phyloP scores from a whole-genome alignment of 2,888 invertebrate genomes.

The Polia nebulosa region DNA sequence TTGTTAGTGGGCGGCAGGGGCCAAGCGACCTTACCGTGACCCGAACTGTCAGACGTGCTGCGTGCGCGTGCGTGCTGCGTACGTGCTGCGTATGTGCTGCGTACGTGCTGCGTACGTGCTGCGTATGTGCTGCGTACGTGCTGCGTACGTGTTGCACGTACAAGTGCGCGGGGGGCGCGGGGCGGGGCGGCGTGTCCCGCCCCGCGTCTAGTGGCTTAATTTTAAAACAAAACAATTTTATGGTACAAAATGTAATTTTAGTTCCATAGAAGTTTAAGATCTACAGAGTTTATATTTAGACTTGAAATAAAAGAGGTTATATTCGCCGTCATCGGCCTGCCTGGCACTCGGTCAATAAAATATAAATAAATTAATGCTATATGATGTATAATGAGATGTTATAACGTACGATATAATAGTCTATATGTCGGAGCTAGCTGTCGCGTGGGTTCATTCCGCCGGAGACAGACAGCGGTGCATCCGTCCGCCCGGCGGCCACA shows the following conservation, averaged over 20 bases:
- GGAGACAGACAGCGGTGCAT: no score
- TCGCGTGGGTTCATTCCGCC: conserved; percentile 77
- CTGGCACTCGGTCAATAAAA: conserved; percentile 72
- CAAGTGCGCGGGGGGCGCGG: conserved; percentile 70
- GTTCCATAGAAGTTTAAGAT: conserved; percentile 88
- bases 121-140: no score
- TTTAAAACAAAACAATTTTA: conserved; percentile 82
- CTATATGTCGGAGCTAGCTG: conserved; percentile 78
- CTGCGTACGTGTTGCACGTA: background rate
- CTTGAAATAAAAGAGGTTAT: conserved; percentile 75
- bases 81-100: background rate
- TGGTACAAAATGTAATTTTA: conserved; percentile 90
- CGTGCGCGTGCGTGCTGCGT: background rate
- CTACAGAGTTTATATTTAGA: conserved; percentile 88
- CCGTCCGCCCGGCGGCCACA: conserved; percentile 9
- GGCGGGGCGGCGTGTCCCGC: conserved; percentile 65
- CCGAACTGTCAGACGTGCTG: conserved; percentile 60
- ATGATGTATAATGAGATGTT: conserved; percentile 76
- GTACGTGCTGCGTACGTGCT: background rate
- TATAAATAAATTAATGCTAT: conserved; percentile 69
- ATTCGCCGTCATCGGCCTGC: conserved; percentile 68
- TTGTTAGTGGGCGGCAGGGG: conserved; percentile 56
- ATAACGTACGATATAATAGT: conserved; percentile 68
- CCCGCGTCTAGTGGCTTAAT: conserved; percentile 82
- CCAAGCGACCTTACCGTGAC: conserved; percentile 68